phyloP scores from a whole-genome alignment of 64 coral and sea anemone genomes.

The Porites australiensis region DNA sequence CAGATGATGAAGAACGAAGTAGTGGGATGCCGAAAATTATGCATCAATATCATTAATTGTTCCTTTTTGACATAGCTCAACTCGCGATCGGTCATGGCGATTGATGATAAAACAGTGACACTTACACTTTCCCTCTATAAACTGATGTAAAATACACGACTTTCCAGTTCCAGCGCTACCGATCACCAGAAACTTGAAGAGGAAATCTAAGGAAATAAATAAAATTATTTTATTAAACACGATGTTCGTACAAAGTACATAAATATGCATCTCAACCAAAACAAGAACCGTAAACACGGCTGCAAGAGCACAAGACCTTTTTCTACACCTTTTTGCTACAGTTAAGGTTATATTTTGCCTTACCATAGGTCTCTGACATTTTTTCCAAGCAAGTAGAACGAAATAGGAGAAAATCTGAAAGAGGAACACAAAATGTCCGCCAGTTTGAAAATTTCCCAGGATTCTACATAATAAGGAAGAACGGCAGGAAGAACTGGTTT shows the following conservation, averaged over 20 bases:
- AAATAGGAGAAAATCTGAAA: background rate
- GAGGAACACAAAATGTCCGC: conserved; percentile 43
- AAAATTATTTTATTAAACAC: background rate
- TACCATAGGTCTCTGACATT: conserved; percentile 99
- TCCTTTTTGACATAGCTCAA: background rate
- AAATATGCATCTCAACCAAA: background rate
- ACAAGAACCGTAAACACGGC: too few species aligned
- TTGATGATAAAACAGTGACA: background rate
- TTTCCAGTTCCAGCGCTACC: conserved; percentile 99
- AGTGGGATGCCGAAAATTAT: background rate
- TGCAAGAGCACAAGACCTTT: background rate
- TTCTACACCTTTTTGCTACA: background rate
- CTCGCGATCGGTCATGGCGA: background rate
- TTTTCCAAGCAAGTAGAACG: conserved; percentile 28
- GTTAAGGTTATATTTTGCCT: background rate
- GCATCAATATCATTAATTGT: background rate
- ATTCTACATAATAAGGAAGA: conserved; percentile 31
- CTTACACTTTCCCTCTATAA: conserved; percentile 99
- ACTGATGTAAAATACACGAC: conserved; percentile 98
- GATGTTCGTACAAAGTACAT: background rate
- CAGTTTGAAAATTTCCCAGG: conserved; percentile 48
- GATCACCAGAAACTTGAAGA: conserved; percentile 99
- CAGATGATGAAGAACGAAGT: background rate
- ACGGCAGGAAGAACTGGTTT: background rate
- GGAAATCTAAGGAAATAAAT: conserved; percentile 84